These are phyloP conservation scores for Leucopternis melanops DNA, from an alignment of 2,113 vertebrate genomes.

Conservation along the genomic window DNA sequence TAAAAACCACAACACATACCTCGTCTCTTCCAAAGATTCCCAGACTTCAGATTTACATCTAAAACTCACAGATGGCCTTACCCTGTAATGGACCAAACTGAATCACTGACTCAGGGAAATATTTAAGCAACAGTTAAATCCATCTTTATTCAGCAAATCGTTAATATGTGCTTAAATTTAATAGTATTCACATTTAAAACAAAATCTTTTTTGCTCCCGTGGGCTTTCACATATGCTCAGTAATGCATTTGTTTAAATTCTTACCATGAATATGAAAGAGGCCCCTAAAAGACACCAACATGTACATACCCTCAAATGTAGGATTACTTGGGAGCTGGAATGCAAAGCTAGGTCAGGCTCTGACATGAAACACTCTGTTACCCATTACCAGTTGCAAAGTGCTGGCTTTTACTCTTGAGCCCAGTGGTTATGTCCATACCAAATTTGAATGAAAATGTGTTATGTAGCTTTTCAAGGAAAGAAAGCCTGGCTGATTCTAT, in stretches of 20 bases:
- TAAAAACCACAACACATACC: background rate
- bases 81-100: background rate
- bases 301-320: background rate
- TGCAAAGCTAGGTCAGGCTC: background rate
- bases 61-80: constrained; percentile 2
- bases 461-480: background rate
- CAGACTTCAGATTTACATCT: background rate
- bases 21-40: background rate
- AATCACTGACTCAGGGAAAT: constrained; percentile 3
- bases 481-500: background rate
- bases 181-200: background rate
- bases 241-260: background rate
- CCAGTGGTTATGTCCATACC: background rate
- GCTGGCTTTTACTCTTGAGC: background rate
- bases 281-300: background rate
- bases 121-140: background rate
- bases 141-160: background rate
- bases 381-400: background rate
- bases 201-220: background rate
- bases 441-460: background rate
- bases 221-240: background rate
- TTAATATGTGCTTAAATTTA: background rate
- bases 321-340: background rate
- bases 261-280: background rate
- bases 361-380: background rate